A percentile compares a stretch with the other conserved stretches of the same genome.
Conservation (phyloP, 1,140 invertebrate species). For the Scaptomyza montana region DNA sequence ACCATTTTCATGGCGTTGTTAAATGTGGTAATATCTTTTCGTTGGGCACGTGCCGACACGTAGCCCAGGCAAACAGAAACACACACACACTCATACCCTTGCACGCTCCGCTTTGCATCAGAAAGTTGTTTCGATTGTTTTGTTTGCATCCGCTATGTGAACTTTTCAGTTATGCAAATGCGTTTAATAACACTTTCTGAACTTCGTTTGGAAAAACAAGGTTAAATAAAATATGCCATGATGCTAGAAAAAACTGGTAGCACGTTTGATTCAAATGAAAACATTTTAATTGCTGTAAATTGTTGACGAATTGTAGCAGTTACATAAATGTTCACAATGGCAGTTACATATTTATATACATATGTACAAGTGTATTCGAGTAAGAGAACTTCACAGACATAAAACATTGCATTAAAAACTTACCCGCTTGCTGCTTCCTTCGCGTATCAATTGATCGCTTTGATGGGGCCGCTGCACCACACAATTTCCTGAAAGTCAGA, state of each 20-base stretch:
- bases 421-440: slow-evolving; percentile 90
- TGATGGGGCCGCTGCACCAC: slow-evolving; percentile 91
- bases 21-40: slow-evolving; percentile 55
- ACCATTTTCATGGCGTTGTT: slow-evolving; percentile 39
- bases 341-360: slow-evolving; percentile 4
- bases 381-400: background rate
- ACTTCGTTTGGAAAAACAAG: slow-evolving; percentile 25
- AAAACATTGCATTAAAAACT: slow-evolving; percentile 70
- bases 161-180: slow-evolving; percentile 70
- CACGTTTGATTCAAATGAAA: slow-evolving; percentile 30
- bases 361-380: background rate
- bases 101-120: slow-evolving; percentile 16
- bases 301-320: slow-evolving; percentile 26
- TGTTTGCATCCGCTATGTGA: slow-evolving; percentile 33
- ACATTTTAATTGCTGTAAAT: slow-evolving; percentile 47
- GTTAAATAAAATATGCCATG: slow-evolving; percentile 27
- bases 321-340: slow-evolving; percentile 1
- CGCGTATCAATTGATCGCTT: slow-evolving; percentile 89
- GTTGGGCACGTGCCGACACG: slow-evolving; percentile 58
- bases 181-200: slow-evolving; percentile 51
- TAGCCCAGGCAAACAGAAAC: slow-evolving; percentile 27
- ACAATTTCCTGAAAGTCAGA: slow-evolving; percentile 88
- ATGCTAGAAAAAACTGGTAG: slow-evolving; percentile 11
- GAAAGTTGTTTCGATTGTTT: slow-evolving; percentile 36
- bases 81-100: slow-evolving; percentile 1